phyloP scores from a whole-genome alignment of 2,797 vertebrate genomes.

The Enteromius anoplus region DNA sequence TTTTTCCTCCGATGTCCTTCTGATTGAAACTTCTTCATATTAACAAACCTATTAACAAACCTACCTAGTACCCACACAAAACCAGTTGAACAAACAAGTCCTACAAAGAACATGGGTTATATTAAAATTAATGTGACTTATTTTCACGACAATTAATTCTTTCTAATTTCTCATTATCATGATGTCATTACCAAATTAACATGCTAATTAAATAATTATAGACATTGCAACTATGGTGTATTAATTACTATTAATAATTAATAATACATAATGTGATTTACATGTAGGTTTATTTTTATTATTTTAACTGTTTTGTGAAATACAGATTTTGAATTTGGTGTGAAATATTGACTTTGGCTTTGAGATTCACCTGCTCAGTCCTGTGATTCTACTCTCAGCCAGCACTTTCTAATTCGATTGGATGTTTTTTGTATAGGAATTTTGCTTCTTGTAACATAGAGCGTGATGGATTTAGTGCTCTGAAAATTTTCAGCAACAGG shows the following conservation, averaged over 20 bases:
- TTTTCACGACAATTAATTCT: neutral
- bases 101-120: neutral
- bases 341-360: neutral
- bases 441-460: constrained; percentile 48
- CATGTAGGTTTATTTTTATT: neutral
- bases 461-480: constrained; percentile 53
- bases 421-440: constrained; percentile 61
- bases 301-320: too few species aligned
- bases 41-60: constrained; percentile 3
- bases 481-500: constrained; percentile 46
- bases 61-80: neutral
- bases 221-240: neutral
- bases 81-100: neutral
- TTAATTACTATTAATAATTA: too few species aligned
- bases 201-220: neutral
- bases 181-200: neutral
- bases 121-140: neutral
- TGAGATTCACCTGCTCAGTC: constrained; percentile 41
- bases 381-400: constrained; percentile 58
- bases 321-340: neutral
- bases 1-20: constrained; percentile 23
- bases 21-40: neutral
- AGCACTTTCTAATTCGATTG: constrained; percentile 64
- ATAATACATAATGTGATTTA: neutral
- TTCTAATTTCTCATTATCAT: neutral